Percentiles rank a stretch among this genome's conserved stretches.
Evolutionary conservation across 2,797 vertebrate genomes (phyloP).

Genomic region (Sebastes cheni): DNA sequence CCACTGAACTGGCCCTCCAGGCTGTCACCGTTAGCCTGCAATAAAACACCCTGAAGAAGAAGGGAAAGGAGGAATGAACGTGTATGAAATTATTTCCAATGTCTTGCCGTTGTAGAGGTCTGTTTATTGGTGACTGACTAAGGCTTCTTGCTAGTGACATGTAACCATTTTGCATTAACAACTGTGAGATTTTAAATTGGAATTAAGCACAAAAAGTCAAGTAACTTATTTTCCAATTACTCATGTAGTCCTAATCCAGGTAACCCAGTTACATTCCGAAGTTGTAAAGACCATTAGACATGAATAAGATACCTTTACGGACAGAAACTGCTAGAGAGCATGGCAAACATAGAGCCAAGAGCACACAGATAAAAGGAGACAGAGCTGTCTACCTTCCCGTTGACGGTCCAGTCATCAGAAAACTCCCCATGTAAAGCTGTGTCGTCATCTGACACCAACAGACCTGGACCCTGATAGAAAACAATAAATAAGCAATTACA

Average conservation of each 20-base stretch:
- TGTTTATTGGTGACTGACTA: not conserved
- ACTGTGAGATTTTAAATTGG: not conserved
- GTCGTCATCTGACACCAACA: constrained; percentile 93
- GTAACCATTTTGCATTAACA: not conserved
- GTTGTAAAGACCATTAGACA: not conserved
- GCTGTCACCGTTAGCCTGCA: constrained; percentile 90
- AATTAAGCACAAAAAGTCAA: not conserved
- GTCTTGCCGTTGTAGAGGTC: not conserved
- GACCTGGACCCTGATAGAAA: constrained; percentile 85
- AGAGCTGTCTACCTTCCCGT: constrained; percentile 90
- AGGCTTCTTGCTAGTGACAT: not conserved
- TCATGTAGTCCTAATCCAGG: not conserved
- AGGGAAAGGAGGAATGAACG: not conserved
- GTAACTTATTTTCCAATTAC: not conserved
- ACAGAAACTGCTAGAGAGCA: not conserved
- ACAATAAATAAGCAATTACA: not conserved
- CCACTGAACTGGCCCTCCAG: constrained; percentile 93
- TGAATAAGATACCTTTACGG: not conserved
- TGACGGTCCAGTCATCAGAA: constrained; percentile 93
- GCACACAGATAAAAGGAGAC: not conserved
- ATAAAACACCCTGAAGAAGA: constrained; percentile 75
- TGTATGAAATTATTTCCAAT: not conserved
- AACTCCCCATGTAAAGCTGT: constrained; percentile 94
- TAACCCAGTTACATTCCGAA: not conserved
- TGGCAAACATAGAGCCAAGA: not conserved